Conservation (phyloP, 2,888 invertebrate species). For the Heptascelio sp. region DNA sequence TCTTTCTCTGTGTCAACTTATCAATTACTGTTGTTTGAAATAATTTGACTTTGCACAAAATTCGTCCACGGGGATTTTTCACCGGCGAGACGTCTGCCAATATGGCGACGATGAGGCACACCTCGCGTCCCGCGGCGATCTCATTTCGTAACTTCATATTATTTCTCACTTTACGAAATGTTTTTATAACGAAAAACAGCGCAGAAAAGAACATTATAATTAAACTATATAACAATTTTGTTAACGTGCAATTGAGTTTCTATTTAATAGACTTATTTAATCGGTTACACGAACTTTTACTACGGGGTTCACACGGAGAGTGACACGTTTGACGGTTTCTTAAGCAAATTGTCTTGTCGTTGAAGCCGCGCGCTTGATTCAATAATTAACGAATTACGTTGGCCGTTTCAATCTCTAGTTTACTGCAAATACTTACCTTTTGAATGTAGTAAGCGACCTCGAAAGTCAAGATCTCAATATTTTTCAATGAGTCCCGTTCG, state of each 20-base stretch:
- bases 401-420: too few species aligned
- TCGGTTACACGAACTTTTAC: slow-evolving; percentile 46
- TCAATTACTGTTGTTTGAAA: too few species aligned
- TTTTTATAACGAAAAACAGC: too few species aligned
- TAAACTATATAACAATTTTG: background rate
- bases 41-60: background rate
- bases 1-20: background rate
- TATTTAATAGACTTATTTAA: too few species aligned
- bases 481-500: slow-evolving; percentile 83
- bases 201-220: too few species aligned
- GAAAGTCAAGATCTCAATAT: slow-evolving; percentile 82
- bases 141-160: slow-evolving; percentile 3
- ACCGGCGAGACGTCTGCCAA: slow-evolving; percentile 78
- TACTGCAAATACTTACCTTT: slow-evolving; percentile 79
- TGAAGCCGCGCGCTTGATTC: background rate
- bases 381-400: too few species aligned
- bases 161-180: too few species aligned
- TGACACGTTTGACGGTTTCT: slow-evolving; percentile 57
- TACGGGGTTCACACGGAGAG: slow-evolving; percentile 80
- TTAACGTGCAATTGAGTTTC: too few species aligned
- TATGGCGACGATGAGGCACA: slow-evolving; percentile 79
- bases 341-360: slow-evolving; percentile 10
- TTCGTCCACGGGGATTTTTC: slow-evolving; percentile 69
- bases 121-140: slow-evolving; percentile 76
- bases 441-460: slow-evolving; percentile 82